Base-by-base conservation (phyloP, 2,797 vertebrate genomes). In the Siniperca scherzeri region DNA sequence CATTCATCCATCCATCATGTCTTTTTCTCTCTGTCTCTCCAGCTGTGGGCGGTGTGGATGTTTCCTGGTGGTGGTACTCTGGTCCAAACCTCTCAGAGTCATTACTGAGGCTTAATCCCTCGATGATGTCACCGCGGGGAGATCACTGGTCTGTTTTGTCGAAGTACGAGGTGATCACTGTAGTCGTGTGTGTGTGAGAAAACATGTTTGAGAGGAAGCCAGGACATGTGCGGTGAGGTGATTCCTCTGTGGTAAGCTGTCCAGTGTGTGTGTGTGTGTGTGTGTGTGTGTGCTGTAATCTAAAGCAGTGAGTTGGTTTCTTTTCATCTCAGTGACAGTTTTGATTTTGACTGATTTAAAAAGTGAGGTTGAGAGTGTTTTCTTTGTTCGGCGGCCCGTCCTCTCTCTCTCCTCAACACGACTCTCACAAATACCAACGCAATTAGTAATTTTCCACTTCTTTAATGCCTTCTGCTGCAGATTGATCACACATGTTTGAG, bases 401-500 rank as follows among this genome's bases (percentile, higher is more conserved):
- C 30, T 71, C 59, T 30, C 40, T 64, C 38, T 70, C 36, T 44
- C 44, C 46, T 74, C 65, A 62, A 72, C 67, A 78, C 14, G 30
- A 46, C 73, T 65, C 57, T 61, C 72, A 86, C 56, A 53, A 87
- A 87, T 80, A 85, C 78, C 78, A 50, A 67, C 27, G 7, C 76
- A 86, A 72, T 87, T 74, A 86, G 75, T 85, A 22, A 87, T 78
- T 70, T 84, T 86, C 85, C 81, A 65, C 60, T 16, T 84, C 56
- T 89, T 76, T 68, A 70, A 62, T 55, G 72, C 71, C 56, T 66
- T 62, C 76, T 74, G 73, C 72, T 56, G 75, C 84, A 83, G 84
- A 93, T 88, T 91, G 83, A 77, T 78, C 48, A 56, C 93, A 94
- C 83, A 78, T 91, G 93, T 91, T 80, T 33, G 61, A 68, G 79